Base-by-base conservation (phyloP, 2,797 vertebrate species). In the Somateria mollissima region DNA sequence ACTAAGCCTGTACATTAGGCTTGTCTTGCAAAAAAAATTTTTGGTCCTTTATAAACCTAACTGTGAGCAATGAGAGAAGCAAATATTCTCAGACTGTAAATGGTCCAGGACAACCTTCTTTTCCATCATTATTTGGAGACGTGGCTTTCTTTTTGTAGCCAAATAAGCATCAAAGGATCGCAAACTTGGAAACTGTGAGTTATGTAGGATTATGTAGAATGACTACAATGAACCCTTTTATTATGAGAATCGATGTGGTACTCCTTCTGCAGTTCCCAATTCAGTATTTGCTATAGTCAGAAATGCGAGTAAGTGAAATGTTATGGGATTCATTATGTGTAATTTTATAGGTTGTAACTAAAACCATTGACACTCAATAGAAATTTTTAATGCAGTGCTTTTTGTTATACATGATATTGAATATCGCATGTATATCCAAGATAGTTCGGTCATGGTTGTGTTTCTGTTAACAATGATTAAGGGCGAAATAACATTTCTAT, bases 1-100 rank as follows among this genome's bases (percentile, higher is more conserved):
- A 98, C 97, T 96, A 96, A 98, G 82, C 71, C 80, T 94, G 96
- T 89, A 80, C 34, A 27, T 49, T 85, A 88, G 88, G 43, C 54
- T 67, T 62, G 79, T 83, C 57, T 77, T 87, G 49, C 39, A 91
- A 87, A 95, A 89, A 89, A 66, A 57, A 58, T 89, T 91, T 96
- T 96, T 95, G 91, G 94, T 92, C 69, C 86, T 92, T 91, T 93
- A 77, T 71, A 79, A 89, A 65, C 22, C n/a, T 86, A 47, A 65
- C 57, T 94, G 34, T 57, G 87, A 93, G 90, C 74, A 95, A 66
- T 73, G 47, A 77, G 83, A 96, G 45, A 80, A 82, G 49, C 11
- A 56, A 79, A 76, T 76, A 65, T 64, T 89, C 72, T 84, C 75
- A 90, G 75, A 86, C 87, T 94, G 88, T 62, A 89, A 25, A 75